Conservation (phyloP, 2,888 invertebrate species). For the Abrostola tripartita region DNA sequence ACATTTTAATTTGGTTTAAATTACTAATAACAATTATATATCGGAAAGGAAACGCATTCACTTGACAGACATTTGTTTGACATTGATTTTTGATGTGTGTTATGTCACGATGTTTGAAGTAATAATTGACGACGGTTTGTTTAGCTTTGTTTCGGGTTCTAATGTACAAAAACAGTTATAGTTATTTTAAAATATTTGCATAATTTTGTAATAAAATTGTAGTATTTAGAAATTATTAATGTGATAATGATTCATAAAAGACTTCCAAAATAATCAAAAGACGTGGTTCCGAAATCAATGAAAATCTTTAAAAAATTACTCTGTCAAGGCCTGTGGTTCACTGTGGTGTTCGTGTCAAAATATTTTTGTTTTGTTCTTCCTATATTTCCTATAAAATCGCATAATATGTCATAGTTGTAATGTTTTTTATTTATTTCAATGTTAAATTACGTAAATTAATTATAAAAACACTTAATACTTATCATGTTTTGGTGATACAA, state of each 20-base stretch:
- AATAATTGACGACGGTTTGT: not conserved
- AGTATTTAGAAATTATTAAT: too few relatives aligned
- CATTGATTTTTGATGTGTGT: conserved; percentile 12
- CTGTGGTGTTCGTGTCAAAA: conserved; percentile 79
- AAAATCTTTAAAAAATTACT: conserved; percentile 13
- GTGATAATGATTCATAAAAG: too few relatives aligned
- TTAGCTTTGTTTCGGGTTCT: not conserved
- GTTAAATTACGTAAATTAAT: conserved; percentile 55
- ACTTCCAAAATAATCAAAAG: not conserved
- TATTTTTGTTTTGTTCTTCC: conserved; percentile 84
- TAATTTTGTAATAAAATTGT: too few relatives aligned
- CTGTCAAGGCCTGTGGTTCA: conserved; percentile 50
- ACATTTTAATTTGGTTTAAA: conserved; percentile 58
- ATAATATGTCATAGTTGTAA: conserved; percentile 72
- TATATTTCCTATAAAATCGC: conserved; percentile 63
- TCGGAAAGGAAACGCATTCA: conserved; percentile 37
- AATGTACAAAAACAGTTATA: not conserved
- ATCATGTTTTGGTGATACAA: conserved; percentile 75
- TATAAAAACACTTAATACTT: conserved; percentile 60
- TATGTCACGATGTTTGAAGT: not conserved
- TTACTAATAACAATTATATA: conserved; percentile 48
- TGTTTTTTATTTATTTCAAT: conserved; percentile 70
- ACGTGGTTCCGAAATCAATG: not conserved
- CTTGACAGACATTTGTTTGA: conserved; percentile 51
- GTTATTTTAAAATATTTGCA: too few relatives aligned